These are phyloP conservation scores for Bagarius yarrelli DNA, from an alignment of 2,113 vertebrate species.

Conservation along the genomic window DNA sequence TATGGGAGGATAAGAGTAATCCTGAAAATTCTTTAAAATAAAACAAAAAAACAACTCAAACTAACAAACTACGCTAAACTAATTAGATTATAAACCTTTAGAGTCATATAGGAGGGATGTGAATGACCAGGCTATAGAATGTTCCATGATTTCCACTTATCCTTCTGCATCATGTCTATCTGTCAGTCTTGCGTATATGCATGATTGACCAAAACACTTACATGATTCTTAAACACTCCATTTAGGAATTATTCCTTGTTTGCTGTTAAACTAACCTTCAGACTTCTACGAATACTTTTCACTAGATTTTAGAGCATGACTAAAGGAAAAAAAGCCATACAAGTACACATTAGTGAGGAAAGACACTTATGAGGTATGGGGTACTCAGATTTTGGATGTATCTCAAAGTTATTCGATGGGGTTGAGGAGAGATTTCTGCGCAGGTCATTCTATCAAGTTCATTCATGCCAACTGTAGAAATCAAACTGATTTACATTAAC, in stretches of 20 bases:
- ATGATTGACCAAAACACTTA: neutral
- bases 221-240: neutral
- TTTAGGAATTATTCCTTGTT: neutral
- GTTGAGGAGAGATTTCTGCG: neutral
- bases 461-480: neutral
- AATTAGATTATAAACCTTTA: conserved; percentile 5
- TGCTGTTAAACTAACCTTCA: neutral
- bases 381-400: neutral
- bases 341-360: neutral
- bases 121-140: neutral
- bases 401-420: neutral
- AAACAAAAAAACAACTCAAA: conserved; percentile 24
- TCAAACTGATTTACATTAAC: too few relatives aligned
- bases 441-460: neutral
- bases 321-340: neutral
- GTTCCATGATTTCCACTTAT: conserved; percentile 6
- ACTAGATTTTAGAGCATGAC: neutral
- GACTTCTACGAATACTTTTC: neutral
- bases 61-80: conserved; percentile 29
- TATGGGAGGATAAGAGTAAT: conserved; percentile 38
- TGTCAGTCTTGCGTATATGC: conserved; percentile 28
- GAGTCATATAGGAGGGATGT: neutral
- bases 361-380: neutral
- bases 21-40: conserved; percentile 21
- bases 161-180: neutral